Evolutionary conservation across 2,888 invertebrate genomes (phyloP), one percentile per base, ranked within the genome.

Genomic region (Scotopteryx bipunctaria): DNA sequence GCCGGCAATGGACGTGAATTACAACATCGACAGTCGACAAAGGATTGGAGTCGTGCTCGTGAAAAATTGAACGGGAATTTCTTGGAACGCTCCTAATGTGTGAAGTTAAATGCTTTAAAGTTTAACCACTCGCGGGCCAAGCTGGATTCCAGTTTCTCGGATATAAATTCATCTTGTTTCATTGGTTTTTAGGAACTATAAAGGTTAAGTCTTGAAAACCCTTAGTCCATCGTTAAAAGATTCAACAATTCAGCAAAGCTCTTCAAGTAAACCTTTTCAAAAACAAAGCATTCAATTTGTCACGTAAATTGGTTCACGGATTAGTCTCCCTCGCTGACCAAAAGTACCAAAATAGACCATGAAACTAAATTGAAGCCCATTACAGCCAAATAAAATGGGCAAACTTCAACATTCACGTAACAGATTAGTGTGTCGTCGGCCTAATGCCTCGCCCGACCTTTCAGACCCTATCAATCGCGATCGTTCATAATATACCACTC

Each of bases 1-100:
- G 25, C 62, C 50, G 51, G 60, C 60, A 55, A 60, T 60, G 57
- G 59, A 56, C 54, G 56, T 60, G 60, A 63, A 60, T 59, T 57
- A 60, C 47, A 60, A 58, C 49, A 60, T 55, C 57, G 57, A 53
- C 48, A 43, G 21, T 51, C 54, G 56, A 57, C 59, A 59, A 59
- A 62, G 56, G 51, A 62, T 59, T 49, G 57, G 52, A 46, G 36
- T 49, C 43, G 50, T 40, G 43, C 52, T 45, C 33, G 49, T 55
- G 59, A 62, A 62, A 62, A 59, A 59, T 61, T 50, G 54, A 40
- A 49, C 56, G 37, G 40, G 55, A 57, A 55, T 61, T 59, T 55
- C 46, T 51, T 33, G 50, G 50, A 59, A 54, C 56, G 53, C 47
- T 59, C 15, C 51, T 62, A 54, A 56, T 56, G 57, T 51, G 51